phyloP scores from a whole-genome alignment of 2,888 invertebrate genomes.

The Dicranocentrus wangi region DNA sequence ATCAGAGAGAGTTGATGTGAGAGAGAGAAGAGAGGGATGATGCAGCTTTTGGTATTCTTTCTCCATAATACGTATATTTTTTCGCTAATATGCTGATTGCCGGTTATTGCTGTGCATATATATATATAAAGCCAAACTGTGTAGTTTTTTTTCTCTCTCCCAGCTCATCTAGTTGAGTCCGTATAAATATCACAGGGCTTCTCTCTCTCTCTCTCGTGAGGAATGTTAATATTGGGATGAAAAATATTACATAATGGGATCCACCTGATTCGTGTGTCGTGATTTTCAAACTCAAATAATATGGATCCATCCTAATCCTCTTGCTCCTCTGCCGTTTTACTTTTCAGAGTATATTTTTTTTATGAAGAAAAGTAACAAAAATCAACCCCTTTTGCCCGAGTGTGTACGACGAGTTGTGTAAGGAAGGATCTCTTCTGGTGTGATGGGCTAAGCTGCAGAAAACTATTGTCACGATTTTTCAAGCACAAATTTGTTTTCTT shows the following conservation, averaged over 20 bases:
- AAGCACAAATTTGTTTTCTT: constrained; percentile 64
- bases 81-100: constrained; percentile 28
- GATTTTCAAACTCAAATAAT: constrained; percentile 41
- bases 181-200: neutral
- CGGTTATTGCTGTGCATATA: neutral
- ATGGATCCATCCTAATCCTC: no score
- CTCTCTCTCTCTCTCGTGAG: constrained; percentile 42
- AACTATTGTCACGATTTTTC: constrained; percentile 62
- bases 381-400: neutral
- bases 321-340: neutral
- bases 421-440: no score
- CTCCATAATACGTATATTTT: no score
- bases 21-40: no score
- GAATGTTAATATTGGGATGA: constrained; percentile 31
- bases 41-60: no score
- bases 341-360: neutral
- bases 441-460: constrained; percentile 19
- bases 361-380: neutral
- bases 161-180: neutral
- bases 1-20: no score
- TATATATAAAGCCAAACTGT: neutral
- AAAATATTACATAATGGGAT: constrained; percentile 29
- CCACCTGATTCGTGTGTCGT: constrained; percentile 33
- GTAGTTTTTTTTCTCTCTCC: constrained; percentile 15
- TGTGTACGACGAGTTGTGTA: no score